A percentile compares a stretch with the other conserved stretches of the same genome.
Conservation (phyloP, 1,140 invertebrate species). For the Caenorhabditis inopinata region DNA sequence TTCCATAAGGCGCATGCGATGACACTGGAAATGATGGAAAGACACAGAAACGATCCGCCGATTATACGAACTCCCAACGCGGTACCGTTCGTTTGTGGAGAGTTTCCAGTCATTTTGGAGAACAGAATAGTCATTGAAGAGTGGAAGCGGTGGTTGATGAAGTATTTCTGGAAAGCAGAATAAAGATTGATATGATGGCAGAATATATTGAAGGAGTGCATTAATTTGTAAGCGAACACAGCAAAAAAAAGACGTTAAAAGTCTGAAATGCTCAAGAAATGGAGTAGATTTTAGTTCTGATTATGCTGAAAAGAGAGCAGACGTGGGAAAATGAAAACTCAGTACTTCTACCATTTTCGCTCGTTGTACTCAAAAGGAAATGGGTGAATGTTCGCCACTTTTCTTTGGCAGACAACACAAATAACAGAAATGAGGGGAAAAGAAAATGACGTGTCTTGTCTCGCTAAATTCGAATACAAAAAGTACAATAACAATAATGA, state of each 20-base stretch:
- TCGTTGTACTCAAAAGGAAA: background rate
- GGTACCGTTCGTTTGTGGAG: constrained; percentile 1
- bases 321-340: background rate
- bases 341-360: background rate
- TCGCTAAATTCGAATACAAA: too few relatives aligned
- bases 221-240: background rate
- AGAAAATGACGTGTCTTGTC: too few relatives aligned
- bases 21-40: constrained; percentile 17
- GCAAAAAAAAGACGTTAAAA: background rate
- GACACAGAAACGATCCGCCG: background rate
- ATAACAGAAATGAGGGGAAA: too few relatives aligned
- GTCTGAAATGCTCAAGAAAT: background rate
- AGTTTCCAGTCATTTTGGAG: constrained; percentile 27
- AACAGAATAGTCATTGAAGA: constrained; percentile 8
- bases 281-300: background rate
- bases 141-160: background rate
- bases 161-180: too few relatives aligned
- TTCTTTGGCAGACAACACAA: too few relatives aligned
- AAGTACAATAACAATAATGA: too few relatives aligned
- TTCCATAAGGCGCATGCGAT: constrained; percentile 7
- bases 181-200: background rate
- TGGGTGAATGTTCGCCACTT: too few relatives aligned
- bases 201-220: background rate
- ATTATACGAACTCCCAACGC: constrained; percentile 5
- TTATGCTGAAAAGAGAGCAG: background rate